Evolutionary conservation across 2,888 invertebrate genomes (phyloP).

Genomic region (Lobophora halterata): DNA sequence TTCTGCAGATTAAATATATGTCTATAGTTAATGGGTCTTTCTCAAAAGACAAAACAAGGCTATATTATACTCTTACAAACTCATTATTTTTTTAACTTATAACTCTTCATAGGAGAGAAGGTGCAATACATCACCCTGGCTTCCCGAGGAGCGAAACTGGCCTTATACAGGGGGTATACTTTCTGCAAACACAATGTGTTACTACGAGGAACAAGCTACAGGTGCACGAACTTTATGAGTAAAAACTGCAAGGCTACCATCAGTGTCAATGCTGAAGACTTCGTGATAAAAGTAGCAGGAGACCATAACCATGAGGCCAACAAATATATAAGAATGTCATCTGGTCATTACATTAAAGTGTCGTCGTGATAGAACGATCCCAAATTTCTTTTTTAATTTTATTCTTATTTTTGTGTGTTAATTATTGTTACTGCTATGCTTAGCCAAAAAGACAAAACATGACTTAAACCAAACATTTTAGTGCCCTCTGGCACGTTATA

Average conservation of each 20-base stretch:
- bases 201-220: slow-evolving; percentile 9
- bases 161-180: slow-evolving; percentile 31
- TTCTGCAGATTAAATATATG: no score
- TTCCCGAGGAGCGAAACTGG: slow-evolving; percentile 22
- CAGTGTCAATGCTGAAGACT: not conserved
- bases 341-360: not conserved
- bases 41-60: no score
- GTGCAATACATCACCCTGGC: slow-evolving; percentile 5
- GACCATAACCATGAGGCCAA: slow-evolving; percentile 2
- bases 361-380: no score
- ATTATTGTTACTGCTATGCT: no score
- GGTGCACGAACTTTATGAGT: slow-evolving; percentile 5
- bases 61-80: no score
- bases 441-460: no score
- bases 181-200: slow-evolving; percentile 27
- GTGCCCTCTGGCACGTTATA: no score
- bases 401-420: no score
- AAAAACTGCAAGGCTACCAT: slow-evolving; percentile 10
- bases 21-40: no score
- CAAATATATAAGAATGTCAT: not conserved
- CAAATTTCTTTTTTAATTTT: no score
- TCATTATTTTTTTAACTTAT: no score
- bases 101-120: not conserved
- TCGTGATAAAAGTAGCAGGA: not conserved
- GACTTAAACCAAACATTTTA: no score